Base-by-base conservation (phyloP, 92 coral and sea anemone genomes). In the Paramuricea clavata region DNA sequence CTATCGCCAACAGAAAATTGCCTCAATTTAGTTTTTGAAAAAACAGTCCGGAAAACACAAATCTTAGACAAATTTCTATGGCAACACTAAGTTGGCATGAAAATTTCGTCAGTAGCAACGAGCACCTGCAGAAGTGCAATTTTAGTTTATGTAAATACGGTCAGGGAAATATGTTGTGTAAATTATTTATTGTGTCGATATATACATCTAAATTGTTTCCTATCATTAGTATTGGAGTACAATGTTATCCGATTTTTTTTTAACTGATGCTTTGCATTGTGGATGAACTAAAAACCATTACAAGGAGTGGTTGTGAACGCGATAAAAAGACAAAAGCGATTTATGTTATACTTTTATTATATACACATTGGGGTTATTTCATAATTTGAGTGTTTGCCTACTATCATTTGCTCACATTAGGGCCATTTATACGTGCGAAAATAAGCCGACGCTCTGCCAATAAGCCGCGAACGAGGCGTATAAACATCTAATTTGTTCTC, bases 41-140 rank as follows among this genome's bases (percentile, higher is more conserved):
- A 65, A 65, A 65, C 21, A 65, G 11, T 65, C 41, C 19, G 19
- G 36, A 28, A 11, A 27, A 65, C 62, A 31, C 21, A 31, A 19
- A 12, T 65, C 41, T 26, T 26, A 56, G 17, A 60, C 17, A 28
- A 56, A 76, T 76, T 39, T 54, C 82, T 76, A 49, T 76, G 67
- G 44, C 82, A 76, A 76, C 82, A 68, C 30, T 74, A 26, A 49
- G 36, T n/a, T 72, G 16, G 59, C 33, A 30, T 60, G 42, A 56
- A 76, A 74, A 13, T 34, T 50, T 41, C 59, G 82, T 7, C 64
- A n/a, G n/a, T 49, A 32, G 82, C 82, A 76, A 76, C 82, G 43
- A 26, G 25, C 68, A 76, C 82, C 82, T 76, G 82, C 64, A 6
- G 12, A 12, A 41, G n/a, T 11, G 39, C 17, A 7, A 50, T 74